Evolutionary conservation across 2,113 vertebrate genomes (phyloP), one percentile per base, ranked within the genome.

Genomic region (Perccottus glenii): DNA sequence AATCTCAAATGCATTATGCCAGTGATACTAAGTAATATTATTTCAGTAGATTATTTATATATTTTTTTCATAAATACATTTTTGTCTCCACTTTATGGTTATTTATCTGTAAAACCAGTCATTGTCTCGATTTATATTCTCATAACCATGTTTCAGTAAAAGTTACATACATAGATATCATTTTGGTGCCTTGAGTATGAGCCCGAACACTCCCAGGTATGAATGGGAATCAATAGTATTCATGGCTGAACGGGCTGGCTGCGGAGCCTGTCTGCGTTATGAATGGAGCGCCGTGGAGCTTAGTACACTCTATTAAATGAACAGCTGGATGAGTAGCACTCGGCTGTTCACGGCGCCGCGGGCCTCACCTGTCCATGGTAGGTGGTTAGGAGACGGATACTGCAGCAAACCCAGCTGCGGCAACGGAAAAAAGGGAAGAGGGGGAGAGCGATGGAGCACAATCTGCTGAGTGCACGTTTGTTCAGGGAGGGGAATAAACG

Each of bases 161-260:
- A 12, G 12, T 9, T 16, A 27, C 19, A 11, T 51, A 51, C 49
- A 51, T 27, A 32, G 49, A 11, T 32, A 32, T 51, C 32, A 51
- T 51, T 51, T 51, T 16, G 47, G n/a, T 7, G n/a, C 7, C 16
- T 74, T 70, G 62, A 53, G 42, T 72, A 64, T 52, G 45, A 61
- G 56, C 70, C 80, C 69, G 38, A 66, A 68, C 70, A 77, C 79
- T 75, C 71, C 60, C 83, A 82, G 80, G 78, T 88, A 85, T 80
- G 81, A 84, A 84, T 78, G 81, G 85, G 86, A 88, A 85, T 88
- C 86, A 59, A 85, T 83, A 85, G 81, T 57, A 81, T 87, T 85
- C 83, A 84, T 75, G 88, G 67, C 85, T 85, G 73, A 75, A 76
- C 83, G 19, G 75, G 60, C 64, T 77, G 79, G 83, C 81, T 76